Percentiles rank a stretch among this genome's conserved stretches.
phyloP scores from a whole-genome alignment of 2,113 vertebrate species.

The Cyanoderma ruficeps region DNA sequence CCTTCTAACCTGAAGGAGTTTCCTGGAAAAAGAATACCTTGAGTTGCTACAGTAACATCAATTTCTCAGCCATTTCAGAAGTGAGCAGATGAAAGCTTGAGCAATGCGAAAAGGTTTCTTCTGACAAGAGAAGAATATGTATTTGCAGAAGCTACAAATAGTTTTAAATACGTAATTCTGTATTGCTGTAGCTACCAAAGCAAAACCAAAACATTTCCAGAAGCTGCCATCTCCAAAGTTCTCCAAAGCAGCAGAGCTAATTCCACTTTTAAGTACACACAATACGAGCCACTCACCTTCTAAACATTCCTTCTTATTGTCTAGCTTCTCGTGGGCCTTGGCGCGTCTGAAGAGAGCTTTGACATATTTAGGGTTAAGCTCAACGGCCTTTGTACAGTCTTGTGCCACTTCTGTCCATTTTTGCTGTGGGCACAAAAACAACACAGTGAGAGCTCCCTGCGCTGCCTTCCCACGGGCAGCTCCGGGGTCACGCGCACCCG shows the following conservation, averaged over 20 bases:
- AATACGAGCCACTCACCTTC: conserved; percentile 83
- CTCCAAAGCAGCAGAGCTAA: not conserved
- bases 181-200: not conserved
- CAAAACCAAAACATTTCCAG: not conserved
- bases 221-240: not conserved
- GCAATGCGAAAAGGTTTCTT: not conserved
- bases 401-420: conserved; percentile 95
- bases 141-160: not conserved
- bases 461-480: not conserved
- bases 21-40: not conserved
- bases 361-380: conserved; percentile 93
- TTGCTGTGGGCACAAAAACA: conserved; percentile 77
- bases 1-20: not conserved
- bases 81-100: not conserved
- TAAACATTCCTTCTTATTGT: conserved; percentile 97
- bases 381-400: conserved; percentile 93
- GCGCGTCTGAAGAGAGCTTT: conserved; percentile 97
- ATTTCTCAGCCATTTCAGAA: not conserved
- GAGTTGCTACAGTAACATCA: not conserved
- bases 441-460: not conserved
- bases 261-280: not conserved
- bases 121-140: not conserved
- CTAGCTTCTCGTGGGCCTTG: conserved; percentile 93
- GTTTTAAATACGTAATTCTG: not conserved
- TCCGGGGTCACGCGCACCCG: not conserved